These are phyloP conservation scores for Lasioglossum figueresi DNA, from an alignment of 2,888 invertebrate genomes.

Conservation along the genomic window DNA sequence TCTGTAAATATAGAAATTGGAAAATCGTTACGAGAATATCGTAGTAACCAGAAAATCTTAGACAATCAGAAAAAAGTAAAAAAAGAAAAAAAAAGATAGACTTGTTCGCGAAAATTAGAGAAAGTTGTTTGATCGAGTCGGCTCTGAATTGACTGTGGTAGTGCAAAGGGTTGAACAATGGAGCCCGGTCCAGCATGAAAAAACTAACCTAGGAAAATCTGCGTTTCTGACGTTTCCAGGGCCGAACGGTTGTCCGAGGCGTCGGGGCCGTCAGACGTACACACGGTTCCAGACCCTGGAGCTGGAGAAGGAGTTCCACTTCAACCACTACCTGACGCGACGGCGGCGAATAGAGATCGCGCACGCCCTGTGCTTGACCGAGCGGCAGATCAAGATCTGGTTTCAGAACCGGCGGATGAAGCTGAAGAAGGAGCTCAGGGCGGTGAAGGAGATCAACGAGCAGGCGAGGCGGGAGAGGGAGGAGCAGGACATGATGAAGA, in stretches of 20 bases:
- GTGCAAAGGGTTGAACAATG: conserved; percentile 52
- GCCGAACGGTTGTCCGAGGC: conserved; percentile 97
- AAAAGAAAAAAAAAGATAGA: not conserved
- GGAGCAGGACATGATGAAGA: conserved; percentile 96
- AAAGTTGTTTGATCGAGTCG: conserved; percentile 17
- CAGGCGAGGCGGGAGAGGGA: conserved; percentile 95
- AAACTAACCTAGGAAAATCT: conserved; percentile 64
- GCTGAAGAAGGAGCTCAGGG: conserved; percentile 96
- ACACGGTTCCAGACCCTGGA: conserved; percentile 99
- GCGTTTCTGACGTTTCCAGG: conserved; percentile 87
- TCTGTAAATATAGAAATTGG: not conserved
- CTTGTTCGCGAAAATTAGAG: not conserved
- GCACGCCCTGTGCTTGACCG: conserved; percentile 97
- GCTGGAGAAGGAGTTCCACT: conserved; percentile 99
- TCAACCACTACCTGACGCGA: conserved; percentile 98
- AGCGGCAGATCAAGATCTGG: conserved; percentile 98
- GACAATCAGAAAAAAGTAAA: not conserved
- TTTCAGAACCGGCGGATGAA: conserved; percentile 99
- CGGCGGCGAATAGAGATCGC: conserved; percentile 98
- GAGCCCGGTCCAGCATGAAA: conserved; percentile 47
- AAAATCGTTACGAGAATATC: not conserved
- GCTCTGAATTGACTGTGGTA: conserved; percentile 50
- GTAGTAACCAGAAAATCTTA: not conserved
- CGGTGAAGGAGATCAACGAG: conserved; percentile 97
- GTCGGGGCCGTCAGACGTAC: conserved; percentile 98